These are phyloP conservation scores for Vipera latastei DNA, from an alignment of 2,797 vertebrate genomes.

Conservation along the genomic window DNA sequence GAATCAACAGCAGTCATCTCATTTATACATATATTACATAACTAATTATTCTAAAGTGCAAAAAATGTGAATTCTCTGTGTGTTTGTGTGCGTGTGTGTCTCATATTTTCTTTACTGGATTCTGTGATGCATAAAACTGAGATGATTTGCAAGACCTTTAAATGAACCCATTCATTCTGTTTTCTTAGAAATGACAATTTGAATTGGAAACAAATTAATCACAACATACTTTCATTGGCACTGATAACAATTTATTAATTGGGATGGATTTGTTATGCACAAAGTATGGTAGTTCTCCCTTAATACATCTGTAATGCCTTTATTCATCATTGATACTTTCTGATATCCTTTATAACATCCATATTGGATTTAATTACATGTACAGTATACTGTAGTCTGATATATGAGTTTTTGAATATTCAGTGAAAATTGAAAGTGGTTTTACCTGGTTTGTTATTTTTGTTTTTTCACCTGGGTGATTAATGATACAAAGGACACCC, in stretches of 20 bases:
- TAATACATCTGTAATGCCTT: constrained; percentile 34
- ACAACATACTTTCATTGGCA: constrained; percentile 72
- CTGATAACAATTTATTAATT: constrained; percentile 59
- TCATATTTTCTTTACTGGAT: constrained; percentile 58
- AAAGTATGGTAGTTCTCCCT: constrained; percentile 49
- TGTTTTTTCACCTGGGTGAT: neutral
- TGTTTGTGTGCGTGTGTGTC: neutral
- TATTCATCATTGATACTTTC: constrained; percentile 34
- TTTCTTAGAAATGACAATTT: constrained; percentile 82
- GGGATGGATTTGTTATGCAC: constrained; percentile 55
- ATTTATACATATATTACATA: neutral
- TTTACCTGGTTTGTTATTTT: neutral
- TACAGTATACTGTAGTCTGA: neutral
- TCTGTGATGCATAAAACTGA: constrained; percentile 78
- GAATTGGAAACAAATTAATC: constrained; percentile 68
- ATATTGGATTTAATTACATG: constrained; percentile 22
- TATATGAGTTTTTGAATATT: neutral
- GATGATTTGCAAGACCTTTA: constrained; percentile 76
- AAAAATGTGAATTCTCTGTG: constrained; percentile 37
- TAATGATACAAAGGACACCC: neutral
- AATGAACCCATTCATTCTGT: constrained; percentile 87
- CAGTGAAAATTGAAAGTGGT: neutral
- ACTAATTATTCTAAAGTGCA: neutral
- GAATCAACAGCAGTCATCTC: constrained; percentile 16
- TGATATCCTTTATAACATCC: constrained; percentile 12